Percentiles rank a stretch among this genome's conserved stretches.
Conservation (phyloP, 2,888 invertebrate genomes). For the Argynnis bischoffii region DNA sequence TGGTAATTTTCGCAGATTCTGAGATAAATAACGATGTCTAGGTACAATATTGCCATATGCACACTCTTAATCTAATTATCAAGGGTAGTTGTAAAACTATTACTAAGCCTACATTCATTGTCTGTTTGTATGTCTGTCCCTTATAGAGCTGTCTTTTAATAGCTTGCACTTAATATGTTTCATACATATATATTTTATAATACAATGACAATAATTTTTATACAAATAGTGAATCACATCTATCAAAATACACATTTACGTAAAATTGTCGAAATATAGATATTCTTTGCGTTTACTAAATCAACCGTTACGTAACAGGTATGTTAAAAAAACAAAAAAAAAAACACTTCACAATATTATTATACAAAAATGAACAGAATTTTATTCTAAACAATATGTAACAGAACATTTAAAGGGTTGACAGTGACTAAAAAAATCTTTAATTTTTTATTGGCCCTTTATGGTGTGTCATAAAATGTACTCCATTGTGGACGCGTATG, state of each 20-base stretch:
- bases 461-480: conserved; percentile 1
- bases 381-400: conserved; percentile 21
- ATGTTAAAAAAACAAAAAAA: background rate
- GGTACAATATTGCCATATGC: too few relatives aligned
- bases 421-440: background rate
- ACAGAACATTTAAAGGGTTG: conserved; percentile 28
- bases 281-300: background rate
- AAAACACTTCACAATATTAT: conserved; percentile 2
- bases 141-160: too few relatives aligned
- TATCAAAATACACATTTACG: background rate
- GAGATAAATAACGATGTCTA: too few relatives aligned
- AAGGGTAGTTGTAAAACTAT: too few relatives aligned
- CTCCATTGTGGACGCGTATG: conserved; percentile 1
- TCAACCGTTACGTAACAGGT: background rate
- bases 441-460: background rate
- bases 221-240: too few relatives aligned
- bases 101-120: too few relatives aligned
- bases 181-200: too few relatives aligned
- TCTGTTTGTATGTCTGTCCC: too few relatives aligned
- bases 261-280: background rate
- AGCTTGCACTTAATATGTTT: too few relatives aligned
- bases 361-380: conserved; percentile 21
- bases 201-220: too few relatives aligned
- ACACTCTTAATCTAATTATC: too few relatives aligned
- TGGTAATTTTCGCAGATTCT: too few relatives aligned